Evolutionary conservation across 2,797 vertebrate species (phyloP).

Genomic region (Myotis pilosus): DNA sequence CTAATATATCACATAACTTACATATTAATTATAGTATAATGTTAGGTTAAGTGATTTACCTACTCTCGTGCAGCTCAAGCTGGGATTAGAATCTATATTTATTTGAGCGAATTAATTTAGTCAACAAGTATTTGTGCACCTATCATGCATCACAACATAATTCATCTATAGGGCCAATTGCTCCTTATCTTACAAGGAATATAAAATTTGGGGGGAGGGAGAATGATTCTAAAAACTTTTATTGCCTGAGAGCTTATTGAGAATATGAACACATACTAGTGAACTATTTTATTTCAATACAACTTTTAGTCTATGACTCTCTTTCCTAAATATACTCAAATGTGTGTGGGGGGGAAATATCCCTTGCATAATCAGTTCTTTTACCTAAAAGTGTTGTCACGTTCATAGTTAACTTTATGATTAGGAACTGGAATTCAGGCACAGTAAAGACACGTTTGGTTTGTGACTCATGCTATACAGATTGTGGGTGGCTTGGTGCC

Average conservation of each 20-base stretch:
- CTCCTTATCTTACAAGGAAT: neutral
- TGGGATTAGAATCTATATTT: neutral
- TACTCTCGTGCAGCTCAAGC: neutral
- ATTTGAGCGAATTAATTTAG: neutral
- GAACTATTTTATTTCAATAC: neutral
- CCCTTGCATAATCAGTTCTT: neutral
- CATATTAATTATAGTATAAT: neutral
- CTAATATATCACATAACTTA: neutral
- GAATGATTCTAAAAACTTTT: neutral
- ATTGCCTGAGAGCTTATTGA: neutral
- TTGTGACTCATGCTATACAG: conserved; percentile 58
- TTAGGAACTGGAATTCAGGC: conserved; percentile 40
- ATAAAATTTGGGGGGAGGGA: neutral
- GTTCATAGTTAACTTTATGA: neutral
- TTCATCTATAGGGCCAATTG: neutral
- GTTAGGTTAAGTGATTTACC: neutral
- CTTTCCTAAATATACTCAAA: neutral
- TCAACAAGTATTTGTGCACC: neutral
- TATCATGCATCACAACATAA: neutral
- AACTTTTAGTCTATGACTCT: neutral
- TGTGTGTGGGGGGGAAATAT: neutral
- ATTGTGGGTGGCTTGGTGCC: conserved; percentile 65
- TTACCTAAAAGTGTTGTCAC: conserved; percentile 17
- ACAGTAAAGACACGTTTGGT: conserved; percentile 48
- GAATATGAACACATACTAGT: neutral